These are phyloP conservation scores for Coelopa pilipes DNA, from an alignment of 2,888 invertebrate species.

Conservation along the genomic window DNA sequence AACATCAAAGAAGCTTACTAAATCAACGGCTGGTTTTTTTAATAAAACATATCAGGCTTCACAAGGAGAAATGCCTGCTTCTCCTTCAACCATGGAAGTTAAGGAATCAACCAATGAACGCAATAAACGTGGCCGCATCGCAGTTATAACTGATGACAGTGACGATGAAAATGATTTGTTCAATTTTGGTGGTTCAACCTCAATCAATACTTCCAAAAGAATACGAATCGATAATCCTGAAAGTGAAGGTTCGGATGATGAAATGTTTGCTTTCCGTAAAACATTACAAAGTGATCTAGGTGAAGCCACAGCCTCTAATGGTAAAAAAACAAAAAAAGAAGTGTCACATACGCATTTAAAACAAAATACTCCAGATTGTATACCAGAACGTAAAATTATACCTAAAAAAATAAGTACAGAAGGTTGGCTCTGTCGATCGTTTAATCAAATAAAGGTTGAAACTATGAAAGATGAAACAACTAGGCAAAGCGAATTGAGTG, in stretches of 20 bases:
- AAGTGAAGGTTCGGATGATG: conserved; percentile 40
- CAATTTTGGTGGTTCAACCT: conserved; percentile 51
- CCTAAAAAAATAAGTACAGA: conserved; percentile 50
- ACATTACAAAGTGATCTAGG: conserved; percentile 9
- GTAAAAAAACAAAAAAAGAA: conserved; percentile 47
- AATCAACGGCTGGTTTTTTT: conserved; percentile 49
- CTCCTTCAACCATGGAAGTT: not conserved
- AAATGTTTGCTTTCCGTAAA: conserved; percentile 49
- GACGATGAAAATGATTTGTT: conserved; percentile 57
- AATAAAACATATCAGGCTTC: conserved; percentile 44
- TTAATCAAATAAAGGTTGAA: conserved; percentile 50
- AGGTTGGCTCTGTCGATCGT: conserved; percentile 60
- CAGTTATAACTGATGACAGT: conserved; percentile 55
- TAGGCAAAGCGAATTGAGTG: conserved; percentile 33
- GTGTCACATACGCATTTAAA: conserved; percentile 35
- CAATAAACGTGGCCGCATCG: conserved; percentile 53
- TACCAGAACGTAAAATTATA: conserved; percentile 48
- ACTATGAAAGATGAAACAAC: conserved; percentile 43
- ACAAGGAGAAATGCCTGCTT: conserved; percentile 10
- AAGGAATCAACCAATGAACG: conserved; percentile 15
- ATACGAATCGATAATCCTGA: conserved; percentile 5
- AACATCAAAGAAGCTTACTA: conserved; percentile 33
- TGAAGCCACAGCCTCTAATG: conserved; percentile 42
- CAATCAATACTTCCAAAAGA: conserved; percentile 38
- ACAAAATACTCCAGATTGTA: conserved; percentile 39